Percentiles rank a stretch among this genome's conserved stretches.
phyloP scores from a whole-genome alignment of 2,797 vertebrate species.

The Microtus californicus region DNA sequence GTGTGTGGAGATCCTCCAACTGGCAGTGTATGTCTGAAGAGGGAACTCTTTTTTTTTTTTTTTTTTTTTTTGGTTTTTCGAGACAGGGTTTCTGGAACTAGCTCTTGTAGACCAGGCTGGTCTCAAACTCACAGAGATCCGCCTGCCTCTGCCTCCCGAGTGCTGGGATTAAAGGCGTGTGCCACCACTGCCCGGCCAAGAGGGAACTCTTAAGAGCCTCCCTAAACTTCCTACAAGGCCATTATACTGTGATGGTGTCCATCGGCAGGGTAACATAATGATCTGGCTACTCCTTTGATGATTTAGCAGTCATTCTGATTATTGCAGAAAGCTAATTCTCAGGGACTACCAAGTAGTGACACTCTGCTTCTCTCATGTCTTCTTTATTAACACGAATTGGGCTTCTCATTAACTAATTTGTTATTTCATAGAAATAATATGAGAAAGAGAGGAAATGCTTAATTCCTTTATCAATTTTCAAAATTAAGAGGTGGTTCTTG shows the following conservation, averaged over 20 bases:
- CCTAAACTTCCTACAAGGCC: neutral
- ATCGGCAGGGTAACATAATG: neutral
- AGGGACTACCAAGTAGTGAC: neutral
- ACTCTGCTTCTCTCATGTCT: constrained; percentile 3
- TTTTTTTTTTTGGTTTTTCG: too few relatives aligned
- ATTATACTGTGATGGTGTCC: neutral
- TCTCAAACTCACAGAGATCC: too few relatives aligned
- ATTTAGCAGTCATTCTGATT: neutral
- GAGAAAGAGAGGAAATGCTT: neutral
- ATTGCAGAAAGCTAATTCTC: neutral
- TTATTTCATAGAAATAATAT: constrained; percentile 7
- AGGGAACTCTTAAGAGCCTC: neutral
- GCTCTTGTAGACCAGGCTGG: too few relatives aligned
- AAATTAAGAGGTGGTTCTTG: constrained; percentile 28
- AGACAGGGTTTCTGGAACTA: too few relatives aligned
- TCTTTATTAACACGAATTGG: neutral
- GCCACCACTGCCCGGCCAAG: too few relatives aligned
- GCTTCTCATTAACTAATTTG: neutral
- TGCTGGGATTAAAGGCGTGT: too few relatives aligned
- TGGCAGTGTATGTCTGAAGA: neutral
- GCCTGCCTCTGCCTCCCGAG: too few relatives aligned
- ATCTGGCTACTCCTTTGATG: neutral
- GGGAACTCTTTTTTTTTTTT: neutral
- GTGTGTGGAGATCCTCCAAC: neutral
- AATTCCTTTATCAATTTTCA: neutral